phyloP scores from a whole-genome alignment of 2,888 invertebrate species.

The Eupithecia abbreviata region DNA sequence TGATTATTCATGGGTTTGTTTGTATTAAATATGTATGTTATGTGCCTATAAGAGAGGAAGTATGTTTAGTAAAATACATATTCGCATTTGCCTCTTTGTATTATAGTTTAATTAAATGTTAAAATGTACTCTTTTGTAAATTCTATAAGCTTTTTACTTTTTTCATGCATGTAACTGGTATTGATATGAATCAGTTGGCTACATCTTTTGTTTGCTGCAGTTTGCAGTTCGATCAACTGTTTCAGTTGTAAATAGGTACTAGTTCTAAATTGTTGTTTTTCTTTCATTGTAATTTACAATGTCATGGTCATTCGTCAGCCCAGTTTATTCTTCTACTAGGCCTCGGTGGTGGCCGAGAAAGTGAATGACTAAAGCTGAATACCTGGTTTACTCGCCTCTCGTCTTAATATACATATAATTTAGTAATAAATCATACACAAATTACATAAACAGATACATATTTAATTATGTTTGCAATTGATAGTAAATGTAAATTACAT shows the following conservation, averaged over 20 bases:
- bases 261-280: neutral
- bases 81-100: neutral
- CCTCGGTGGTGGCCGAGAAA: neutral
- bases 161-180: neutral
- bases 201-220: neutral
- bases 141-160: neutral
- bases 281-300: neutral
- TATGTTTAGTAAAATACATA: neutral
- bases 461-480: constrained; percentile 28
- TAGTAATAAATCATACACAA: neutral
- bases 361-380: neutral
- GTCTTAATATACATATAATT: neutral
- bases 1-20: constrained; percentile 31
- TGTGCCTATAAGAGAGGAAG: neutral
- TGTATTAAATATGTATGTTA: constrained; percentile 17
- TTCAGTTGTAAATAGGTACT: neutral
- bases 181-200: neutral
- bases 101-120: neutral
- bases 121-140: neutral
- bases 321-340: neutral
- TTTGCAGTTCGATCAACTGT: neutral
- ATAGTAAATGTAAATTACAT: constrained; percentile 33
- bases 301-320: neutral
- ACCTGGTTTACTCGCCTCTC: neutral
- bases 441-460: neutral